These are phyloP conservation scores for Crocidura indochinensis DNA, from an alignment of 2,797 vertebrate genomes.

Conservation along the genomic window DNA sequence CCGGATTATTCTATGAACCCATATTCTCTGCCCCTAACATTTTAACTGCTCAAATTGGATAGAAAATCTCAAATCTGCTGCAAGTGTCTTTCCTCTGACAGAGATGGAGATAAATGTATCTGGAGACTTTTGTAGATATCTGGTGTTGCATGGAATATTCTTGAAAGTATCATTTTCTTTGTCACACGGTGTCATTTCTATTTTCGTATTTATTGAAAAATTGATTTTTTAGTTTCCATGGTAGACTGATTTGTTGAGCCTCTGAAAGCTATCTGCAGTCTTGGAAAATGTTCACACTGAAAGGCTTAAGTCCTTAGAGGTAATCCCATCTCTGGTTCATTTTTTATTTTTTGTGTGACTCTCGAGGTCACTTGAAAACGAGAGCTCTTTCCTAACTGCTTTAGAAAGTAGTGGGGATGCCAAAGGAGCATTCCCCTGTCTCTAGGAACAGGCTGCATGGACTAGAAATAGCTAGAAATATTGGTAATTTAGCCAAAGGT, in stretches of 20 bases:
- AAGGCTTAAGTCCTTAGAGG: not conserved
- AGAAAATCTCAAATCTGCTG: not conserved
- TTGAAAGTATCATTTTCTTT: slow-evolving; percentile 60
- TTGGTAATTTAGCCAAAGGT: not conserved
- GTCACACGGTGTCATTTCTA: not conserved
- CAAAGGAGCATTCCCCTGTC: not conserved
- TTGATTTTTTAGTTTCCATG: not conserved
- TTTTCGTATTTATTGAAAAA: not conserved
- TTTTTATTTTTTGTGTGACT: not conserved
- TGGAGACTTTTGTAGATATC: not conserved
- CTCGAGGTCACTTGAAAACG: not conserved
- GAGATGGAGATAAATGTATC: not conserved
- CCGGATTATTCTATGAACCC: not conserved
- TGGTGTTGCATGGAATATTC: not conserved
- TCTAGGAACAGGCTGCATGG: not conserved
- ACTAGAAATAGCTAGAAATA: slow-evolving; percentile 19
- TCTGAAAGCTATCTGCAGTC: not conserved
- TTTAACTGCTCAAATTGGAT: slow-evolving; percentile 70
- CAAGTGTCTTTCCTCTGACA: slow-evolving; percentile 19
- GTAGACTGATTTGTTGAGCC: not conserved
- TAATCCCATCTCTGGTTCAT: not conserved
- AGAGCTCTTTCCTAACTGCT: not conserved
- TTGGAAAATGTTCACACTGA: not conserved
- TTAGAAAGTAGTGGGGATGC: not conserved
- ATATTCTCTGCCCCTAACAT: not conserved